phyloP scores from a whole-genome alignment of 2,797 vertebrate genomes.

The Thalassophryne amazonica region DNA sequence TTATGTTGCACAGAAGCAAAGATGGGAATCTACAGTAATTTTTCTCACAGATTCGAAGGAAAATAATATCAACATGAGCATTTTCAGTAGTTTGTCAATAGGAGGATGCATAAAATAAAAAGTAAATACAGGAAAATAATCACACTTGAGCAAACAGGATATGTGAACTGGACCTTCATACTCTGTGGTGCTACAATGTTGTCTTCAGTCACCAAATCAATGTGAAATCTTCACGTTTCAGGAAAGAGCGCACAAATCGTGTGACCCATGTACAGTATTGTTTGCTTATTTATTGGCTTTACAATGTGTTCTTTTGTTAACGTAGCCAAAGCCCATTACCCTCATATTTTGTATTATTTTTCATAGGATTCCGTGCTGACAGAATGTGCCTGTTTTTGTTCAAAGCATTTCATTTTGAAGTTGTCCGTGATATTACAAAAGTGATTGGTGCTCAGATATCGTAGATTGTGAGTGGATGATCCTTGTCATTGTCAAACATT shows the following conservation, averaged over 20 bases:
- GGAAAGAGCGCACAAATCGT: constrained; percentile 48
- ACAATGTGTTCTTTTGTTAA: constrained; percentile 53
- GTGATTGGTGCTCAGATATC: not conserved
- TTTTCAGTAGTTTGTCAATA: constrained; percentile 31
- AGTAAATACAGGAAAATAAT: not conserved
- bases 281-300: constrained; percentile 79
- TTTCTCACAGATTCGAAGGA: constrained; percentile 10
- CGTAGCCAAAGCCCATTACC: constrained; percentile 24
- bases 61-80: constrained; percentile 12
- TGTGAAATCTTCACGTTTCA: constrained; percentile 50
- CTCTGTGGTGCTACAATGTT: constrained; percentile 54
- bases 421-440: constrained; percentile 5
- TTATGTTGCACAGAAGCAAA: constrained; percentile 32
- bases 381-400: constrained; percentile 49
- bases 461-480: not conserved
- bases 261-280: constrained; percentile 64
- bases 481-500: not conserved
- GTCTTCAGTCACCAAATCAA: constrained; percentile 39
- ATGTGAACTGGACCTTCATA: constrained; percentile 24
- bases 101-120: constrained; percentile 16
- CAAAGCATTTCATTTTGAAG: constrained; percentile 23
- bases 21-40: constrained; percentile 6
- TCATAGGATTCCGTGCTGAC: constrained; percentile 46
- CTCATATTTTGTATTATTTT: constrained; percentile 47
- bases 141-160: constrained; percentile 3